Evolutionary conservation across 2,888 invertebrate species (phyloP).

Genomic region (Xanthia icteritia): DNA sequence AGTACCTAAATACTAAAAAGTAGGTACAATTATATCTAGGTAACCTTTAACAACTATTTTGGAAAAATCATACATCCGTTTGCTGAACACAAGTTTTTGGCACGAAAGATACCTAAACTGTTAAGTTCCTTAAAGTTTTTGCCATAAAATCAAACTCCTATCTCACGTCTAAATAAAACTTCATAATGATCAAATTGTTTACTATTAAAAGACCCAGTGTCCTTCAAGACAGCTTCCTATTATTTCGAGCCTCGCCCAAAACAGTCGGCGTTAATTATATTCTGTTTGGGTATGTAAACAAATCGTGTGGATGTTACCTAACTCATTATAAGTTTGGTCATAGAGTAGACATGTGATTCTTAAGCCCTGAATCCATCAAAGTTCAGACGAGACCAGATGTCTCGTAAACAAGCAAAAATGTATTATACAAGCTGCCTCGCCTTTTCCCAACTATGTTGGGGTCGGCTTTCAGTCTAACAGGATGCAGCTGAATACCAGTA

Average conservation of each 20-base stretch:
- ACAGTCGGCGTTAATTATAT: slow-evolving; percentile 55
- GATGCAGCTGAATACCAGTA: too few relatives aligned
- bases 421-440: too few relatives aligned
- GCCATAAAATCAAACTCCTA: not conserved
- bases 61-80: not conserved
- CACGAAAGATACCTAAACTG: not conserved
- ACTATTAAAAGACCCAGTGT: slow-evolving; percentile 16
- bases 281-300: slow-evolving; percentile 58
- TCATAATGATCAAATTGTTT: slow-evolving; percentile 32
- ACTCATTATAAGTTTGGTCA: slow-evolving; percentile 42
- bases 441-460: too few relatives aligned
- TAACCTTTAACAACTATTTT: too few relatives aligned
- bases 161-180: slow-evolving; percentile 2
- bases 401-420: slow-evolving; percentile 1
- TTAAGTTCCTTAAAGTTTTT: not conserved
- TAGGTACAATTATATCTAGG: too few relatives aligned
- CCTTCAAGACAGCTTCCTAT: slow-evolving; percentile 56
- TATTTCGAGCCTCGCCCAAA: slow-evolving; percentile 32
- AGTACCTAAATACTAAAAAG: not conserved
- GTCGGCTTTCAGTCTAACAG: too few relatives aligned
- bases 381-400: not conserved
- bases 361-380: not conserved
- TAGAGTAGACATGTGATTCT: slow-evolving; percentile 6
- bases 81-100: slow-evolving; percentile 4
- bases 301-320: slow-evolving; percentile 26